Percentiles rank a stretch among this genome's conserved stretches.
Evolutionary conservation across 2,888 invertebrate genomes (phyloP).

Genomic region (Orthosia incerta): DNA sequence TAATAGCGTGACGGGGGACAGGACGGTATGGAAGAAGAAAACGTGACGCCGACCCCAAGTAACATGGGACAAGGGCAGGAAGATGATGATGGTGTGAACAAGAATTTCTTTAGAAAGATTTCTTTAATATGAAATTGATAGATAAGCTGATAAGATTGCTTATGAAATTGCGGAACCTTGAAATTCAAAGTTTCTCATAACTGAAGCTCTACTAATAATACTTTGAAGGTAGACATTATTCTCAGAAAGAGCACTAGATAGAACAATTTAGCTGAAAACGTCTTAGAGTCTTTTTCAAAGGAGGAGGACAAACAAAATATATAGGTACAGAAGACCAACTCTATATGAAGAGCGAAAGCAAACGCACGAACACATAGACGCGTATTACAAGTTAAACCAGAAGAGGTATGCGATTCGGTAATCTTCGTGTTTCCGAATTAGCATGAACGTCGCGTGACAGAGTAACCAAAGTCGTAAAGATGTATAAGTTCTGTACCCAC

Average conservation of each 20-base stretch:
- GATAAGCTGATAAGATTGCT: neutral
- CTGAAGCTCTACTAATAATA: neutral
- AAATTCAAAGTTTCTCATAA: conserved; percentile 14
- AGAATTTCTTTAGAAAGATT: neutral
- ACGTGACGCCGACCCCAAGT: too few species aligned
- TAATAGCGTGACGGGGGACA: too few species aligned
- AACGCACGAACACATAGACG: too few species aligned
- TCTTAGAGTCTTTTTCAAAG: conserved; percentile 10
- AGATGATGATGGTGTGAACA: too few species aligned
- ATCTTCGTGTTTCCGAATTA: too few species aligned
- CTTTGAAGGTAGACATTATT: conserved; percentile 22
- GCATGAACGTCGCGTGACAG: too few species aligned
- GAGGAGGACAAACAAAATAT: neutral
- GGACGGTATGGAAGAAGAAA: too few species aligned
- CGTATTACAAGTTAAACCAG: too few species aligned
- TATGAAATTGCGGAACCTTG: neutral
- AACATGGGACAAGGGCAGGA: too few species aligned
- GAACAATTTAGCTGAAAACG: conserved; percentile 25
- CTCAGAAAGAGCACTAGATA: conserved; percentile 27
- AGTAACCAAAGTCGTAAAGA: too few species aligned
- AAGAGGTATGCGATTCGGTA: too few species aligned
- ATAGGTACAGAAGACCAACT: neutral
- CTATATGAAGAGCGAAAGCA: neutral
- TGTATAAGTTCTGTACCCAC: too few species aligned
- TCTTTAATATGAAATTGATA: neutral